Percentiles rank a stretch among this genome's conserved stretches.
phyloP scores from a whole-genome alignment of 1,140 invertebrate genomes.

The Bombus impatiens region DNA sequence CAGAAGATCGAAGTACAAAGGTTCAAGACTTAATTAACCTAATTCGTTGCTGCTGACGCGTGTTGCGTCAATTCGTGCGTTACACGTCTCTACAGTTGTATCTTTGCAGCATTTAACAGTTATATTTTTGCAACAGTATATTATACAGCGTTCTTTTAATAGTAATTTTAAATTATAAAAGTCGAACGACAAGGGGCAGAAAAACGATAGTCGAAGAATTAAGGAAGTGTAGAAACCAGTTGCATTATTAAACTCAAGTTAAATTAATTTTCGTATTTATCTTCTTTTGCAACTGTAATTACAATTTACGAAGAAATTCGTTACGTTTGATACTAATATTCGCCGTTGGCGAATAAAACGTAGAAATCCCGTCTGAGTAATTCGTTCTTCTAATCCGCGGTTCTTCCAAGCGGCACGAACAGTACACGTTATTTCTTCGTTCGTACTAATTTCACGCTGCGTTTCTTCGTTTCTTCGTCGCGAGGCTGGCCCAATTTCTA shows the following conservation, averaged over 20 bases:
- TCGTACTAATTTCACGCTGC: conserved; percentile 15
- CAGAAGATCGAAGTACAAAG: background rate
- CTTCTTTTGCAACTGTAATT: background rate
- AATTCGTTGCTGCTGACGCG: background rate
- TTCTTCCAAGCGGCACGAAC: background rate
- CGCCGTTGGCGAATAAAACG: background rate
- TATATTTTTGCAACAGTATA: no score
- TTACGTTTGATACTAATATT: background rate
- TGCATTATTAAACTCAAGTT: background rate
- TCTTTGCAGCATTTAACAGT: no score
- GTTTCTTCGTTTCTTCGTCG: conserved; percentile 16
- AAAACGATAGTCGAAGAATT: background rate
- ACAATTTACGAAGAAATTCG: background rate
- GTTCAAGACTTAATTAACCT: background rate
- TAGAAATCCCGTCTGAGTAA: background rate
- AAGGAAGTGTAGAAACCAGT: background rate
- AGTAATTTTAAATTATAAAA: no score
- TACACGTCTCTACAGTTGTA: no score
- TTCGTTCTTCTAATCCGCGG: background rate
- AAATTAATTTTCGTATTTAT: background rate
- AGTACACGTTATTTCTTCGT: conserved; percentile 12
- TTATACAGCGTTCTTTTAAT: no score
- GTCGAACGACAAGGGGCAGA: no score
- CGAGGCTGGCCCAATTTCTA: background rate
- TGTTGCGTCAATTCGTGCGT: background rate